Base-by-base conservation (phyloP, 2,113 vertebrate species). In the Drymodes brunneopygia region DNA sequence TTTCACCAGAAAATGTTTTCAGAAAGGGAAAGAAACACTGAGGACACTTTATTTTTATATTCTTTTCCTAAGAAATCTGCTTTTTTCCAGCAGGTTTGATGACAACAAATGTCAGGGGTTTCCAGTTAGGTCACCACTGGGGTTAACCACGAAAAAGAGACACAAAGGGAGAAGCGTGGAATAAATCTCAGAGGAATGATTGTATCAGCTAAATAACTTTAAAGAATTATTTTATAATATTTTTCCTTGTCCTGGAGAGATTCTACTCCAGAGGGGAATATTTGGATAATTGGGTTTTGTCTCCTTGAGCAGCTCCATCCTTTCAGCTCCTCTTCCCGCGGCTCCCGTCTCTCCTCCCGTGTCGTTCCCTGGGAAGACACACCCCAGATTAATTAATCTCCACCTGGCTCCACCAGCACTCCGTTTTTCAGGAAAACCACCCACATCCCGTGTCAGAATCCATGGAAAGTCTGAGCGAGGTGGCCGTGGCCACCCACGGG, bases 401-500 rank as follows among this genome's bases (percentile, higher is more conserved):
- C 45, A 17, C 62, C 67, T 79, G 5, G 2, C 18, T 83, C 86
- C 81, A 29, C 36, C 33, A 35, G 64, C 35, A 44, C 78, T 56
- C 91, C 35, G 19, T 88, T 73, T 29, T 90, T 73, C 80, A 84
- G 66, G 57, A 8, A 90, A 94, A 81, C 66, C 82, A 54, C 84
- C 38, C 71, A 17, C 42, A 15, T 12, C 15, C 21, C 60, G 1
- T 7, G 28, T 70, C 44, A n/a, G 64, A 40, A 74, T 83, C 87
- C 74, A 10, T 92, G 95, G 95, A 95, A 95, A 96, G 10, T 92
- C 86, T 96, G 92, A 88, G 67, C 3, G 0, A 56, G 89, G 51
- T 72, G 69, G 12, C 57, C 27, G 3, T 3, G 28, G 56, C 87
- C 84, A 95, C 61, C 81, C 94, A 93, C 4, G 0, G 31, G 25